A percentile compares a stretch with the other conserved stretches of the same genome.
These are phyloP conservation scores for Nebria brevicollis DNA, from an alignment of 2,888 invertebrate species.

Conservation along the genomic window DNA sequence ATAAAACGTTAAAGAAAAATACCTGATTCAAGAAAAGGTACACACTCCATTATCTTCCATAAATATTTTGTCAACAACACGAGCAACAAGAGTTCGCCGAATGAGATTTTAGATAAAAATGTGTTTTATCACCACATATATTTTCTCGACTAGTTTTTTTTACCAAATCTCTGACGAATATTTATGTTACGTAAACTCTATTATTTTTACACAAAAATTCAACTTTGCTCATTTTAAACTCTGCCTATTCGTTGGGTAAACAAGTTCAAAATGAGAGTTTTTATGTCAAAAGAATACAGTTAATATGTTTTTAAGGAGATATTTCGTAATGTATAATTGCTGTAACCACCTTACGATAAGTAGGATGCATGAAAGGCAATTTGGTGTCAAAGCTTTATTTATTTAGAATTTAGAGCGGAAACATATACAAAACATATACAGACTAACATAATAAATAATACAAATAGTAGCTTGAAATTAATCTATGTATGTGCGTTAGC, in stretches of 20 bases:
- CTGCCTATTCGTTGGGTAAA: no score
- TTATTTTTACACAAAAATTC: not conserved
- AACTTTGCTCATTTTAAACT: no score
- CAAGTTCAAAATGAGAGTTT: no score
- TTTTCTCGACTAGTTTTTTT: not conserved
- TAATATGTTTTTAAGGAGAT: no score
- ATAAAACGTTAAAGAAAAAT: not conserved
- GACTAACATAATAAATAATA: no score
- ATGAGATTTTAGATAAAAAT: not conserved
- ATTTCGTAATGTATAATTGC: no score
- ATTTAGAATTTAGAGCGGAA: no score
- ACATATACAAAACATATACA: not conserved
- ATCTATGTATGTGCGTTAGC: not conserved
- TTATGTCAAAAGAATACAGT: no score
- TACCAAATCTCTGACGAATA: not conserved
- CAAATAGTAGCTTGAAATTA: not conserved
- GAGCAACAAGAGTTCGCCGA: not conserved
- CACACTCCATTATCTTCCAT: not conserved
- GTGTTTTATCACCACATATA: not conserved
- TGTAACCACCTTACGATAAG: no score
- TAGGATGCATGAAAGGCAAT: no score
- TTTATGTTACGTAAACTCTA: not conserved
- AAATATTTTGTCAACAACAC: not conserved
- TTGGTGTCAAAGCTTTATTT: no score
- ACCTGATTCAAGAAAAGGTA: not conserved